Conservation (phyloP, 2,113 vertebrate species). For the Herpailurus yagouaroundi region DNA sequence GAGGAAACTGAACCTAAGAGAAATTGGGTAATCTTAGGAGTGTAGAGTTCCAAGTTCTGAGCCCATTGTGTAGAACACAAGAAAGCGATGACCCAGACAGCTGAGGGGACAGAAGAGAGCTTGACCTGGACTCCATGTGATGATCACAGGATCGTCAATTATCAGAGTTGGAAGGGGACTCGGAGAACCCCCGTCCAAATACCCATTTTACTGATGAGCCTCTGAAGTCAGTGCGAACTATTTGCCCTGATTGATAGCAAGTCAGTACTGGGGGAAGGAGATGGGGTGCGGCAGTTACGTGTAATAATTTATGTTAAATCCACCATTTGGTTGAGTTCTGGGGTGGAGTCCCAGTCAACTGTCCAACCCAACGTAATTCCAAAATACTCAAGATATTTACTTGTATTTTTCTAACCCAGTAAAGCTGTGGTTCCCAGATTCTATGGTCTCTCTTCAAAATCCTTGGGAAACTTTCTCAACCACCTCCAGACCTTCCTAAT, state of each 20-base stretch:
- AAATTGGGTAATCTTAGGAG: neutral
- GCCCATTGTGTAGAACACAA: neutral
- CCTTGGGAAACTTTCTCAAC: neutral
- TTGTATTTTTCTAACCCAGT: neutral
- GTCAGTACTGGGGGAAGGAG: neutral
- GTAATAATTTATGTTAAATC: neutral
- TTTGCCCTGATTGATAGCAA: neutral
- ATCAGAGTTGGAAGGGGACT: neutral
- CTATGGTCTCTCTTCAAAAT: neutral
- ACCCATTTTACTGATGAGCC: neutral
- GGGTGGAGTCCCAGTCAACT: neutral
- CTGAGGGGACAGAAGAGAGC: neutral
- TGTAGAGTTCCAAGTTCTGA: neutral
- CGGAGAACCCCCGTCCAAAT: neutral
- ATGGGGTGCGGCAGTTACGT: rapidly evolving
- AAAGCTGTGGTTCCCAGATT: neutral
- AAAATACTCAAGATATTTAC: neutral
- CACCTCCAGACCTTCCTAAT: neutral
- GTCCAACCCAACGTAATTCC: neutral
- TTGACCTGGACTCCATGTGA: neutral
- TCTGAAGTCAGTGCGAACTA: neutral
- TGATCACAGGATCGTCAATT: neutral
- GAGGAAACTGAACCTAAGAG: neutral
- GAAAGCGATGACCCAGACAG: neutral
- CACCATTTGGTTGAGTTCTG: neutral